Base-by-base conservation (phyloP, 2,888 invertebrate species). In the Heliconius aoede region DNA sequence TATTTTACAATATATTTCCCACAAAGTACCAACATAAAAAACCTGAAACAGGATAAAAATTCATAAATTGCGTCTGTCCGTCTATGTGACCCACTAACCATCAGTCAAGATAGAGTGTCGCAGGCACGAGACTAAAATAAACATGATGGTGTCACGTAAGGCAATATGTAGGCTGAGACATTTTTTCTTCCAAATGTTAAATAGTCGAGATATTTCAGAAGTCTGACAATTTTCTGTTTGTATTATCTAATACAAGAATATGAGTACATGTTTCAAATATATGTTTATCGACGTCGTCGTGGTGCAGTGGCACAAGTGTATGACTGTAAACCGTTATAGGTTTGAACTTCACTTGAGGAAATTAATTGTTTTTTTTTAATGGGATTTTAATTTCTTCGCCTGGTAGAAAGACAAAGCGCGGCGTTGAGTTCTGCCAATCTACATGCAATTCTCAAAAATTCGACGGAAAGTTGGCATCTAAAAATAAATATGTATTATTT, bases 81-180 rank as follows among this genome's bases (percentile, higher is more conserved):
- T 75, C 68, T 40, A 68, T 67, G 72, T 65, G 30, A 78, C 67
- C 74, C 62, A 24, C 26, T 72, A 40, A 75, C 51, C 72, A 78
- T 75, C 75, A 75, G 61, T 78, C 77, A 78, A 72, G 72, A 62
- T 72, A 75, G 68, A 75, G 68, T 75, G 61, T 72, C 71, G 72
- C 40, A 72, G 74, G 77, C 46, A 18, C 65, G 65, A 74, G 51
- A n/a, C 51, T 13, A 46, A 68, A 72, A 75, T 62, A 68, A 68
- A 76, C 78, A 67, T 72, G 73, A 62, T 51, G 68, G 51, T 51
- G 65, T 74, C 78, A 74, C 76, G 76, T 76, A 72, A 61, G 40
- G 65, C 73, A 74, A 78, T 76, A 76, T 76, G 61, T 74, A 46
- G 36, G 73, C 24, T 73, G 55, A 51, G 71, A 64, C 65, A 71